phyloP scores from a whole-genome alignment of 64 coral and sea anemone genomes.

The Astreopora myriophthalma region DNA sequence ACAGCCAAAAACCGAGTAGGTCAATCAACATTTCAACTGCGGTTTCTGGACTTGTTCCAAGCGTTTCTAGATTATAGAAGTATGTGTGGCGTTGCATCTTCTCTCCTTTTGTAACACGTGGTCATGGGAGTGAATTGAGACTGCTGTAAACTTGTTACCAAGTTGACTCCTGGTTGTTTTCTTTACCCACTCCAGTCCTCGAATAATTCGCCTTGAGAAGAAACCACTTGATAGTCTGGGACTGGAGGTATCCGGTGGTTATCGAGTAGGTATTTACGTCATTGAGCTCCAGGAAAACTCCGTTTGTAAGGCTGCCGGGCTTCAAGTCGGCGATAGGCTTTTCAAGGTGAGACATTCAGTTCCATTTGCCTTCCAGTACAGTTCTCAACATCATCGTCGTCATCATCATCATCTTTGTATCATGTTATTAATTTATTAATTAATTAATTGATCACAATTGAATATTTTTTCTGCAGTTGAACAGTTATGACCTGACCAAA shows the following conservation, averaged over 20 bases:
- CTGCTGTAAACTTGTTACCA: neutral
- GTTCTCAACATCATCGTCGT: no score
- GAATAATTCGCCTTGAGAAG: slow-evolving; percentile 88
- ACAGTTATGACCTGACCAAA: slow-evolving; percentile 89
- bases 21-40: no score
- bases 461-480: slow-evolving; percentile 54
- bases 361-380: neutral
- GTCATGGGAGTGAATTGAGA: no score
- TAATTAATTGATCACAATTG: no score
- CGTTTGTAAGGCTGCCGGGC: slow-evolving; percentile 75
- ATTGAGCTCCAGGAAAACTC: slow-evolving; percentile 81
- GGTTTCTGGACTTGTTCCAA: no score
- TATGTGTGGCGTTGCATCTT: no score
- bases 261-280: slow-evolving; percentile 84
- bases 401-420: no score
- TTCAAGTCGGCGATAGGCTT: slow-evolving; percentile 81
- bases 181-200: slow-evolving; percentile 46
- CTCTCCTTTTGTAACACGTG: no score
- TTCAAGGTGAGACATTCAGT: slow-evolving; percentile 57
- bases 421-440: no score
- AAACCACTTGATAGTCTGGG: slow-evolving; percentile 65
- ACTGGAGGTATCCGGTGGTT: slow-evolving; percentile 80
- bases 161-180: neutral
- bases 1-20: no score
- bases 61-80: no score